These are phyloP conservation scores for Macquaria australasica DNA, from an alignment of 2,113 vertebrate species.

Conservation along the genomic window DNA sequence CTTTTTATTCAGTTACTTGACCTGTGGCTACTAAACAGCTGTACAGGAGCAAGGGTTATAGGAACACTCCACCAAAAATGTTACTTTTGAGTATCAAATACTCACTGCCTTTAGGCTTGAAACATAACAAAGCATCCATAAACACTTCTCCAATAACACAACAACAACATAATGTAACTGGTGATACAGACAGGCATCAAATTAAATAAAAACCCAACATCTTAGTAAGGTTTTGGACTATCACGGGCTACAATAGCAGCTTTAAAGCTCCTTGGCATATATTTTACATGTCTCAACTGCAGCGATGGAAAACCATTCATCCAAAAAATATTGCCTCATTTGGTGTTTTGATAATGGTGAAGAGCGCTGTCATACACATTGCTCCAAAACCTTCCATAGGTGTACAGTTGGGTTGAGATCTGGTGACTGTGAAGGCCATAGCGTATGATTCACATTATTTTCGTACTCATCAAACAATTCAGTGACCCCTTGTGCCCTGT, in stretches of 20 bases:
- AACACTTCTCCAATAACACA: background rate
- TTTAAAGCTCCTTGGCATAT: background rate
- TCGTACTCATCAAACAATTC: background rate
- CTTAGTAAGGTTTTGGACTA: background rate
- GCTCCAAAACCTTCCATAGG: background rate
- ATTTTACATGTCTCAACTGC: background rate
- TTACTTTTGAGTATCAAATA: constrained; percentile 2
- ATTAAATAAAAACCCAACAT: background rate
- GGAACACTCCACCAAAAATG: background rate
- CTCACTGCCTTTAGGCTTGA: background rate
- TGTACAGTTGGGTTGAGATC: background rate
- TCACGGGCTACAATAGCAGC: background rate
- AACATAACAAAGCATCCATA: background rate
- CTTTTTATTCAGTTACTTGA: constrained; percentile 7
- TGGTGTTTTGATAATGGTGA: background rate
- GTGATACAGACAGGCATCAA: background rate
- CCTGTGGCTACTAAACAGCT: constrained; percentile 20
- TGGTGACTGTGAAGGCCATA: background rate
- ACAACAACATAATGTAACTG: background rate
- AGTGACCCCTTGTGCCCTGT: background rate
- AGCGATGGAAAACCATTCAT: background rate
- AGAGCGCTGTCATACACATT: background rate
- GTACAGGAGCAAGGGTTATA: background rate
- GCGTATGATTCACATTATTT: background rate
- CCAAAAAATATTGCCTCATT: background rate